Evolutionary conservation across 2,113 vertebrate species (phyloP).

Genomic region (Chaetops frenatus): DNA sequence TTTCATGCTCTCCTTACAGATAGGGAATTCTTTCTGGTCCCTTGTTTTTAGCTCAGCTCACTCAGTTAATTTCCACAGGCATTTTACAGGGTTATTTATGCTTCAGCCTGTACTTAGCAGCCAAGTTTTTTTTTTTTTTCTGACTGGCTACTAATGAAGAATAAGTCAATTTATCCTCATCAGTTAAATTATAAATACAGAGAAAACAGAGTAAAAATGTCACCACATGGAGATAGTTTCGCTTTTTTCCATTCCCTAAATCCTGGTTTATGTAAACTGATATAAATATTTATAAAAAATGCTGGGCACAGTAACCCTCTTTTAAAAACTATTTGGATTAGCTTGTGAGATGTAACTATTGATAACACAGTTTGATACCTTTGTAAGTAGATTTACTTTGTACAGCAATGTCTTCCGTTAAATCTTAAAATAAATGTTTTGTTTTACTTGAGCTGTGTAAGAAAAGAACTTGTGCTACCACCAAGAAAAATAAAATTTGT

Average conservation of each 20-base stretch:
- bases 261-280: constrained; percentile 48
- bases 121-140: constrained; percentile 28
- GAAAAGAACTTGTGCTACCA: not conserved
- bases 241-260: constrained; percentile 55
- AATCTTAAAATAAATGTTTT: constrained; percentile 29
- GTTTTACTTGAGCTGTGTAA: not conserved
- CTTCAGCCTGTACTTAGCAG: not conserved
- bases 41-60: not conserved
- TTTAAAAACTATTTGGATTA: constrained; percentile 58
- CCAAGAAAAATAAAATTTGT: not conserved
- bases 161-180: constrained; percentile 38
- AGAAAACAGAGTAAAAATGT: constrained; percentile 39
- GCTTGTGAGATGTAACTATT: constrained; percentile 53
- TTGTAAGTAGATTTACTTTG: not conserved
- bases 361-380: constrained; percentile 42
- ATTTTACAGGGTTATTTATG: constrained; percentile 2
- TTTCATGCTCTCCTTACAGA: not conserved
- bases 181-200: constrained; percentile 27
- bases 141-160: constrained; percentile 1
- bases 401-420: not conserved
- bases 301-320: constrained; percentile 22
- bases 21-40: not conserved
- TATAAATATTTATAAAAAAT: constrained; percentile 64
- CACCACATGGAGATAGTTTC: constrained; percentile 29
- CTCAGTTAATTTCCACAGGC: not conserved